Conservation (phyloP, 2,113 vertebrate species). For the Meleagris gallopavo region DNA sequence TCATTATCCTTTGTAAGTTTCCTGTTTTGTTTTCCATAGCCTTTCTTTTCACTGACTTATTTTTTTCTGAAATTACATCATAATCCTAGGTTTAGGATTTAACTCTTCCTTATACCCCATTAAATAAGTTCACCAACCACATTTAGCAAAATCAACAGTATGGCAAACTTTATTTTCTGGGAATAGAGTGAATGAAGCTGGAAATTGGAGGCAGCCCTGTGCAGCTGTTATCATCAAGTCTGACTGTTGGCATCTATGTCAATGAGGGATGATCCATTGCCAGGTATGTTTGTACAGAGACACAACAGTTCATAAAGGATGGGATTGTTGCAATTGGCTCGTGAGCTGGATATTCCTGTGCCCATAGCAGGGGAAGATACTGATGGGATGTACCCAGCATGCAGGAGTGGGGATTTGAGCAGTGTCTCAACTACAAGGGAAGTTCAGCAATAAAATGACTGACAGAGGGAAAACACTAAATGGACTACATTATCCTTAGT, state of each 20-base stretch:
- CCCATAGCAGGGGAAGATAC: background rate
- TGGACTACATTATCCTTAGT: fast-evolving
- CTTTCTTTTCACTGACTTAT: background rate
- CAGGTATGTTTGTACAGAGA: background rate
- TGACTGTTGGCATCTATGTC: background rate
- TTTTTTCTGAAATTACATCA: background rate
- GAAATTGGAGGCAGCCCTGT: background rate
- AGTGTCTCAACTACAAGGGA: background rate
- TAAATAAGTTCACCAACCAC: constrained; percentile 3
- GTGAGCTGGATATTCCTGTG: background rate
- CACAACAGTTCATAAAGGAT: background rate
- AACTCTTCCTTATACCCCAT: constrained; percentile 35
- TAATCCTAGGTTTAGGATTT: constrained; percentile 13
- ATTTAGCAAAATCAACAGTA: constrained; percentile 3
- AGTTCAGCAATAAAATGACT: too few relatives aligned
- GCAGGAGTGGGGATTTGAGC: background rate
- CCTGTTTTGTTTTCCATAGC: background rate
- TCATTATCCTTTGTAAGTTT: background rate
- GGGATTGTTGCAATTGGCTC: background rate
- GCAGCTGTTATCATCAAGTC: background rate
- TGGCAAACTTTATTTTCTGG: background rate
- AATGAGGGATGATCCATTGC: background rate
- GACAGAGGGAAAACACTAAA: background rate
- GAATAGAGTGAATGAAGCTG: background rate
- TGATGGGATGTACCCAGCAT: background rate